Base-by-base conservation (phyloP, 1,140 invertebrate genomes). In the Dinothrombium tinctorium region DNA sequence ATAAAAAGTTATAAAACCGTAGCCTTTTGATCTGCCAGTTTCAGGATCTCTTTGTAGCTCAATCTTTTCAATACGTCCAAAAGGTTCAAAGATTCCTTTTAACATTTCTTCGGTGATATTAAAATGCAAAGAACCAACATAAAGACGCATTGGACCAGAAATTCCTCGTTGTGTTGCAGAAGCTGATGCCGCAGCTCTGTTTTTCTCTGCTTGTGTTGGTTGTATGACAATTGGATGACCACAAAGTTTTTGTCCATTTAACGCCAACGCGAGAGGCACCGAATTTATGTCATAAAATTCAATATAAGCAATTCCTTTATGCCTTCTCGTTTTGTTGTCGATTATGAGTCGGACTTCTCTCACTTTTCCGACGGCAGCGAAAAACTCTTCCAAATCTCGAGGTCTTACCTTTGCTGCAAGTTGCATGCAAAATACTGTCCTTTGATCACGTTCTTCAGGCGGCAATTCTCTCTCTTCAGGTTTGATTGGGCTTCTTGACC, bases 51-150 rank as follows among this genome's bases (percentile, higher is more conserved):
- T 83, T 52, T 94, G 87, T 17, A 98, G 60, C 58, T 94, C 83
- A 52, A 98, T 92, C 46, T 78, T 79, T 56, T 95, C 87, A 56
- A 98, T 90, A 68, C 63, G 47, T 42, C 94, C 94, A 64, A 99
- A 99, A 1, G 94, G 92, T 62, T 98, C 92, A 64, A 99, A 99
- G 44, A 99, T 96, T 21, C 84, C 84, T 47, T 76, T 62, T 17
- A 99, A 63, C 94, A 99, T 99, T 42, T 98, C 90, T 64, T 98
- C 90, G 14, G 84, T 96, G 40, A 99, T 98, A 55, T 96, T 96
- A 53, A 92, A 95, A 63, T 99, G 94, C 21, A 99, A 61, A 22
- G 89, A 95, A 8, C 90, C 89, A 41, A 99, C 86, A 60, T 96
- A 95, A 0, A 98, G 61, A 54, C 87, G 71, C 72, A 95, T 89